These are phyloP conservation scores for Cataglyphis hispanica DNA, from an alignment of 1,140 invertebrate species.

Conservation along the genomic window DNA sequence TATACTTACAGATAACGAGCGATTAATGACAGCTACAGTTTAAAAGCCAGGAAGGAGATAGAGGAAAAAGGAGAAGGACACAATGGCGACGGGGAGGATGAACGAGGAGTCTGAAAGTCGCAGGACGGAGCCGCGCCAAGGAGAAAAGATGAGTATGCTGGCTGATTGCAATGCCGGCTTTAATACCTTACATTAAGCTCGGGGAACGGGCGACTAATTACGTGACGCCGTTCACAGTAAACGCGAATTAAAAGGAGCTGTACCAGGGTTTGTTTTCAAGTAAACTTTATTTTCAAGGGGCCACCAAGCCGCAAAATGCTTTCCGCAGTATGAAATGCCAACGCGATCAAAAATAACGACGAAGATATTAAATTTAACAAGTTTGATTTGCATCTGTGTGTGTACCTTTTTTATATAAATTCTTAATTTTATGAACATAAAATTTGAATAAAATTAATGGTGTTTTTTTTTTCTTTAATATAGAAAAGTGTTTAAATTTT, in stretches of 20 bases:
- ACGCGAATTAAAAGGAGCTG: slow-evolving; percentile 85
- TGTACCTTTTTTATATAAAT: neutral
- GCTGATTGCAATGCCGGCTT: slow-evolving; percentile 53
- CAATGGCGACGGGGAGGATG: slow-evolving; percentile 76
- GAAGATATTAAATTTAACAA: slow-evolving; percentile 11
- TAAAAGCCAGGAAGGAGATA: slow-evolving; percentile 71
- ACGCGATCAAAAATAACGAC: slow-evolving; percentile 21
- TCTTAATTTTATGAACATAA: slow-evolving; percentile 8
- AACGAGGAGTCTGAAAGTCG: slow-evolving; percentile 70
- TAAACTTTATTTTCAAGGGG: slow-evolving; percentile 38
- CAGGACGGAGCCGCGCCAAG: slow-evolving; percentile 67
- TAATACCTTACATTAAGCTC: slow-evolving; percentile 82
- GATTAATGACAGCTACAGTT: slow-evolving; percentile 82
- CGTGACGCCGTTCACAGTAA: slow-evolving; percentile 85
- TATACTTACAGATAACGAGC: slow-evolving; percentile 84
- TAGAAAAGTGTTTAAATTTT: neutral
- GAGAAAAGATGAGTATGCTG: slow-evolving; percentile 64
- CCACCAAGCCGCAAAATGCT: slow-evolving; percentile 23
- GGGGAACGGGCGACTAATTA: slow-evolving; percentile 84
- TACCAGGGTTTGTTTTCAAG: slow-evolving; percentile 44
- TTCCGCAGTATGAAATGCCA: neutral
- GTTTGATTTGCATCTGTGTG: neutral
- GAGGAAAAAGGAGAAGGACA: slow-evolving; percentile 44
- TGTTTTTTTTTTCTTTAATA: neutral
- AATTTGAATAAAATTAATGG: neutral